Conservation (phyloP, 2,888 invertebrate species). For the Volucella zonaria region DNA sequence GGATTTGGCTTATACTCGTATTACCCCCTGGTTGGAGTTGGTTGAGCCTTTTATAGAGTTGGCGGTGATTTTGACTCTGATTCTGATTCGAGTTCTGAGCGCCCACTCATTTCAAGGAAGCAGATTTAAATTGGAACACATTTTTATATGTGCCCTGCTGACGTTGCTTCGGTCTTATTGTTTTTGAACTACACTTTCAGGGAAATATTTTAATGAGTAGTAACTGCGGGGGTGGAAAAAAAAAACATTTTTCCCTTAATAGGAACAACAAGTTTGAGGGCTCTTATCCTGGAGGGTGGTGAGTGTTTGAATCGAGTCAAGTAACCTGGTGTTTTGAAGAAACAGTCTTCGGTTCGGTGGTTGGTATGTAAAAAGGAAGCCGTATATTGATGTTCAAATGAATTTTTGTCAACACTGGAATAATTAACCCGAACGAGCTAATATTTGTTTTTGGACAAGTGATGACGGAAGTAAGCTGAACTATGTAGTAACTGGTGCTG, state of each 20-base stretch:
- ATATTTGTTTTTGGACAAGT: constrained; percentile 22
- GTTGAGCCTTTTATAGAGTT: too few species aligned
- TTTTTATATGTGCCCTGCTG: constrained; percentile 24
- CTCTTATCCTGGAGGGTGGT: constrained; percentile 1
- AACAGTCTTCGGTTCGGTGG: constrained; percentile 15
- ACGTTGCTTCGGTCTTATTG: constrained; percentile 19
- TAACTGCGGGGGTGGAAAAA: constrained; percentile 32
- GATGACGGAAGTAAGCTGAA: constrained; percentile 8
- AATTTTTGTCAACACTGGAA: constrained; percentile 53
- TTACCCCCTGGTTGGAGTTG: background rate
- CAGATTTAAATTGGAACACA: constrained; percentile 46
- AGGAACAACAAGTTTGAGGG: constrained; percentile 32
- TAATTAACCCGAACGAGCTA: constrained; percentile 56
- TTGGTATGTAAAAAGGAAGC: constrained; percentile 46
- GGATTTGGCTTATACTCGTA: constrained; percentile 44
- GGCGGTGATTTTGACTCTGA: too few species aligned
- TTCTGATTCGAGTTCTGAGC: background rate
- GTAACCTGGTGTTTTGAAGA: constrained; percentile 1
- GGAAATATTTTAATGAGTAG: constrained; percentile 59
- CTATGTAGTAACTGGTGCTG: too few species aligned
- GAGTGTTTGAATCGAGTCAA: background rate
- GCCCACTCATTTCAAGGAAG: constrained; percentile 27
- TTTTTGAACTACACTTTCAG: constrained; percentile 40
- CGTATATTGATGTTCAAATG: constrained; percentile 44
- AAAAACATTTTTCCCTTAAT: background rate